Evolutionary conservation across 2,113 vertebrate species (phyloP).

Genomic region (Parus major): DNA sequence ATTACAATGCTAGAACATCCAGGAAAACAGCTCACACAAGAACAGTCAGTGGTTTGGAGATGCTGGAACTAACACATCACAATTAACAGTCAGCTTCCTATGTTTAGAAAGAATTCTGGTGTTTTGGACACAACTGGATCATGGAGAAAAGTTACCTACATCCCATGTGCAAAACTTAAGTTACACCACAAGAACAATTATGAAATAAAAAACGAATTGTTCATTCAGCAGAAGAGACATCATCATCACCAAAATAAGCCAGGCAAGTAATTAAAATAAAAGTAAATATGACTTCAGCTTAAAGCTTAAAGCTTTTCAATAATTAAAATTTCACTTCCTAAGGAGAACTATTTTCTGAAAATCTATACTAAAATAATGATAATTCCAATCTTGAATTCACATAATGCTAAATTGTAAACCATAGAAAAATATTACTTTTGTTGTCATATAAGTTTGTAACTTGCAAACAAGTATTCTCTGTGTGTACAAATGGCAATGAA

Average conservation of each 20-base stretch:
- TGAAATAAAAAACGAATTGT: neutral
- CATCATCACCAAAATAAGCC: neutral
- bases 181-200: neutral
- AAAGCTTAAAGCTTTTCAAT: neutral
- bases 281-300: neutral
- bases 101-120: neutral
- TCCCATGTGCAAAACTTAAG: slow-evolving; percentile 42
- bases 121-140: neutral
- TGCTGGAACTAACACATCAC: slow-evolving; percentile 70
- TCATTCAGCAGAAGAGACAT: slow-evolving; percentile 10
- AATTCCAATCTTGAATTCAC: neutral
- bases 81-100: slow-evolving; percentile 43
- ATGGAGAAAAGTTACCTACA: slow-evolving; percentile 66
- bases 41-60: slow-evolving; percentile 83
- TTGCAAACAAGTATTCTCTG: neutral
- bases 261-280: neutral
- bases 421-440: neutral
- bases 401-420: neutral
- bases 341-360: neutral
- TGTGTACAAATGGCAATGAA: neutral
- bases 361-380: neutral
- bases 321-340: neutral
- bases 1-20: slow-evolving; percentile 80
- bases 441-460: neutral
- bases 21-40: slow-evolving; percentile 82